These are phyloP conservation scores for Oscheius sp. DNA, from an alignment of 1,140 invertebrate genomes.

Conservation along the genomic window DNA sequence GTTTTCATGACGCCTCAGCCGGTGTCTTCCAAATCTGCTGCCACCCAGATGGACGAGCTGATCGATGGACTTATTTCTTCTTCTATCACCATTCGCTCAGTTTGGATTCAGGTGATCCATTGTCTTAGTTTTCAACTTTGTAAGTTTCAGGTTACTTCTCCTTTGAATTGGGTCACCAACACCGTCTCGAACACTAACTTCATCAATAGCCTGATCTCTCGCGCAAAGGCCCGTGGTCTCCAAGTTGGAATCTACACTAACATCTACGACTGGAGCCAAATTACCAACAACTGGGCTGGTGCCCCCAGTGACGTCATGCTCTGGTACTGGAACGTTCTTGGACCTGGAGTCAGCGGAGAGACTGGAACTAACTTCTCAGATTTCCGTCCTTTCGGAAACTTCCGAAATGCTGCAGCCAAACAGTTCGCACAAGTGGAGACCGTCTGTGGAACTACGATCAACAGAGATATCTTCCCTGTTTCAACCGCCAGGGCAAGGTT, in stretches of 20 bases:
- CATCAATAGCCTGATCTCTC: constrained; percentile 12
- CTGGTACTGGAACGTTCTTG: constrained; percentile 18
- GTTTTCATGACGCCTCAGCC: constrained; percentile 34
- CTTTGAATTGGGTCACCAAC: constrained; percentile 20
- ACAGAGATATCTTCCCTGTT: constrained; percentile 12
- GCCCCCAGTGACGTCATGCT: not conserved
- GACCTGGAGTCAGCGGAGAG: constrained; percentile 15
- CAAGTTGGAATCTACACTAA: constrained; percentile 24
- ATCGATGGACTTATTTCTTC: constrained; percentile 11
- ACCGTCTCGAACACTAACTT: constrained; percentile 24
- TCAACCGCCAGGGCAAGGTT: too few relatives aligned
- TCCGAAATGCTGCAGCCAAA: constrained; percentile 8
- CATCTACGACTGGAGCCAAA: constrained; percentile 18
- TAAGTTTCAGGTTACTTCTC: constrained; percentile 25
- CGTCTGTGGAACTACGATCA: constrained; percentile 14
- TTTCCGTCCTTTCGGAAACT: constrained; percentile 22
- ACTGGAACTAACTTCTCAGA: constrained; percentile 19
- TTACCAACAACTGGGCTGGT: constrained; percentile 15
- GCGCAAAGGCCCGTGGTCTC: constrained; percentile 9
- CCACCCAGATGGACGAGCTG: constrained; percentile 20
- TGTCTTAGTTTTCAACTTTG: too few relatives aligned
- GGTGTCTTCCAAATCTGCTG: constrained; percentile 1
- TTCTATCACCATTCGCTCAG: constrained; percentile 14
- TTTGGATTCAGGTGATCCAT: constrained; percentile 32
- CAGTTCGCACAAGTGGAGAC: constrained; percentile 24